Conservation (phyloP, 2,797 vertebrate genomes). For the Buceros bicornis region DNA sequence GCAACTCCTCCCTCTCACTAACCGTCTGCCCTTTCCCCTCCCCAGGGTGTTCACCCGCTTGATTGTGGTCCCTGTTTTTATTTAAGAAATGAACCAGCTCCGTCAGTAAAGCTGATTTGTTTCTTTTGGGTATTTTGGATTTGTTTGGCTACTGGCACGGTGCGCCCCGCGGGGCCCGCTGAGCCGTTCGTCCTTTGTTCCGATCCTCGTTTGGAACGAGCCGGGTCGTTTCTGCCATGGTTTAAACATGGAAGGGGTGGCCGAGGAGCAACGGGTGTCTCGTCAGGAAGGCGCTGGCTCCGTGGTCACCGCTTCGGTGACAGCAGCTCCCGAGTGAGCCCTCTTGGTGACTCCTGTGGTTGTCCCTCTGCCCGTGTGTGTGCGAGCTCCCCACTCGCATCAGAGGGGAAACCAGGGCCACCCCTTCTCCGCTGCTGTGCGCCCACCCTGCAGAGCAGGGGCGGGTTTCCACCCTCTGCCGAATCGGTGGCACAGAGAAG, state of each 20-base stretch:
- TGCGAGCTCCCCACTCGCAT: not conserved
- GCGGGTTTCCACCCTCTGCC: not conserved
- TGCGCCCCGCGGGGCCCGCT: not conserved
- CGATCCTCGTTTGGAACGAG: not conserved
- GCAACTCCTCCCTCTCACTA: not conserved
- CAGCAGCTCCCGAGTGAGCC: not conserved
- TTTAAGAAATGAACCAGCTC: conserved; percentile 56
- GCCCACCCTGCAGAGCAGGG: rapidly evolving
- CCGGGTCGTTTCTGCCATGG: not conserved
- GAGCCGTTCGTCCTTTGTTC: not conserved
- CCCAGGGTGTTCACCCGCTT: conserved; percentile 56
- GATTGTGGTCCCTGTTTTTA: conserved; percentile 56
- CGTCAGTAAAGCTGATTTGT: conserved; percentile 66
- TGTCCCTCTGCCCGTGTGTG: not conserved
- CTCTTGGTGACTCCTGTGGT: not conserved
- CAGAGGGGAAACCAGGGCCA: not conserved
- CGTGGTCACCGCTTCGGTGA: not conserved
- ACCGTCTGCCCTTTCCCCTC: conserved; percentile 21
- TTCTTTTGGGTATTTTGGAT: conserved; percentile 38
- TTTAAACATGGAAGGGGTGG: not conserved
- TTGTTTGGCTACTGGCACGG: not conserved
- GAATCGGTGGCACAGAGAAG: not conserved
- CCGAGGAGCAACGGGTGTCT: not conserved
- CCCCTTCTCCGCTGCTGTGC: rapidly evolving
- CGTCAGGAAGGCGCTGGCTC: not conserved